Base-by-base conservation (phyloP, 2,797 vertebrate species). In the Crossoptilon crossoptilon region DNA sequence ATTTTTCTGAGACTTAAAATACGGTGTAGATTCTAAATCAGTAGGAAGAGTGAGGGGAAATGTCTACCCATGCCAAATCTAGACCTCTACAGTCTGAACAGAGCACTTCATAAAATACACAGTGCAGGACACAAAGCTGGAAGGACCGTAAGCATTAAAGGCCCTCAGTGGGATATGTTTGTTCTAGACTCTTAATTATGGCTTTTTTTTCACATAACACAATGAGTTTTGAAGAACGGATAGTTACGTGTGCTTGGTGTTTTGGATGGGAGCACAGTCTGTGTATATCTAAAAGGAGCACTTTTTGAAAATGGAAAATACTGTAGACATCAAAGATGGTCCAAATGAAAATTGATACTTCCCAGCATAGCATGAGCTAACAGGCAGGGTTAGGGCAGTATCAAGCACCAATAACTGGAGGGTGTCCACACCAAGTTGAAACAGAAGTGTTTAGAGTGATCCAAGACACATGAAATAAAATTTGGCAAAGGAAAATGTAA, bases 131-230 rank as follows among this genome's bases (percentile, higher is more conserved):
- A 63, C 66, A 82, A 82, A 62, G 21, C 74, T 93, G 60, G 56
- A 95, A 76, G 91, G 74, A 9, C 66, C 82, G 93, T 96, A 96
- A 96, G 88, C 56, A 91, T 92, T 93, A 91, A 97, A 90, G 69
- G 31, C 48, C 59, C 77, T 94, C 75, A 37, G 76, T 87, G 67
- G 93, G 70, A 75, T 91, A 79, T 94, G 69, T 91, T 96, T 93
- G 31, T 11, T 96, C 91, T 91, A 88, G 59, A 51, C 35, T 78
- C 68, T 68, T 93, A 94, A 93, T 97, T 91, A 92, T 17, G 37
- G 70, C 7, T 85, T 71, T 89, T 94, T 96, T 93, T 53, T 37
- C 27, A 29, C 21, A 91, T 2, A 16, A 83, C 83, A 87, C 44
- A 84, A 44, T 74, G 68, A 78, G 39, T 58, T 95, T 88, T 91